Base-by-base conservation (phyloP, 2,888 invertebrate genomes). In the Trichopria drosophilae region DNA sequence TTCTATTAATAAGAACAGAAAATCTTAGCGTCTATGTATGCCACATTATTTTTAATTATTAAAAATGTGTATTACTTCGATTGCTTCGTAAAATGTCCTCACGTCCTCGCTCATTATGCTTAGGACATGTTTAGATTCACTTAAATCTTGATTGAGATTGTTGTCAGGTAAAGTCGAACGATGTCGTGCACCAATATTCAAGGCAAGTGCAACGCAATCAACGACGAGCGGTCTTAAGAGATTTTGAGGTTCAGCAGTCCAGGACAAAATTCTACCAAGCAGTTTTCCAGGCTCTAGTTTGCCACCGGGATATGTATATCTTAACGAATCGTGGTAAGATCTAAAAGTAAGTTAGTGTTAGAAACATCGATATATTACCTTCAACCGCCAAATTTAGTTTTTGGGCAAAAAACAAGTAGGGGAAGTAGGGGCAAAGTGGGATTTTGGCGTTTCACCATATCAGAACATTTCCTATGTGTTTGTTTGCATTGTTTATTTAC, bases 241-340 rank as follows among this genome's bases (percentile, higher is more conserved):
- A 6, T 51, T 48, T 18, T 71, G 69, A 1, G 68, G 58, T 56
- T 72, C 72, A 0, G 71, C 67, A 26, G 67, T 67, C 68, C 70
- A 70, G 1, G 69, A 64, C 16, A 73, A 53, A 42, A 71, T 64
- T 46, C 64, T 60, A 6, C 72, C 73, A 19, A 73, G 50, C 3
- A 73, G 55, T 54, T 66, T 68, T 4, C 72, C 73, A 4, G 69
- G 68, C 23, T 71, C 68, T 10, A 73, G 51, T 53, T 67, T 71
- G 6, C 72, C 72, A 12, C 67, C 68, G 16, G 73, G 72, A 57
- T 69, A 70, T 7, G 72, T 72, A 48, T 71, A 72, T 34, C 71
- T 71, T 18, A 73, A 55, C 2, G 67, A 68, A 58, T 70, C 65
- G 47, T 66, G 65, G 51, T 73, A 73, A 1, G 72, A 68, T 43